Percentiles rank a stretch among this genome's conserved stretches.
These are phyloP conservation scores for Diabrotica undecimpunctata DNA, from an alignment of 1,140 invertebrate genomes.

Conservation along the genomic window DNA sequence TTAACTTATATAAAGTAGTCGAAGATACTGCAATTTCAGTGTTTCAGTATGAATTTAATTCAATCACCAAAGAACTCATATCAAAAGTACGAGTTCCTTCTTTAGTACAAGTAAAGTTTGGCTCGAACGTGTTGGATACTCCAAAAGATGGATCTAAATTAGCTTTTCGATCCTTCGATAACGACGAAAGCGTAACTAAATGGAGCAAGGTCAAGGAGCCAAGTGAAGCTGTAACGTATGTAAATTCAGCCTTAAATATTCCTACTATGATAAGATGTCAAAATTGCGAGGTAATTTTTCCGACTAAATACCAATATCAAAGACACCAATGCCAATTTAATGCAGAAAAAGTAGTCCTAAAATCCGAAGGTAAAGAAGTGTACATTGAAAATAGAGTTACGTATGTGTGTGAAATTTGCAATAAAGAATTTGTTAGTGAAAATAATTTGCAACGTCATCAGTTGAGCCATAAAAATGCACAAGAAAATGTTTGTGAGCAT, in stretches of 20 bases:
- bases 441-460: conserved; percentile 44
- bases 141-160: conserved; percentile 7
- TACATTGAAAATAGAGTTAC: conserved; percentile 36
- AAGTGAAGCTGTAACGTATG: not conserved
- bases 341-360: conserved; percentile 42
- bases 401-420: conserved; percentile 41
- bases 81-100: not conserved
- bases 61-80: conserved; percentile 10
- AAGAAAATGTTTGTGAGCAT: conserved; percentile 42
- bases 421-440: conserved; percentile 44
- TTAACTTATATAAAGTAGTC: conserved; percentile 13
- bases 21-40: conserved; percentile 6
- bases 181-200: conserved; percentile 3
- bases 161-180: conserved; percentile 4
- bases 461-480: conserved; percentile 36
- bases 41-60: conserved; percentile 8
- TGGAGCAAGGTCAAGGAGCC: conserved; percentile 8
- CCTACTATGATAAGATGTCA: conserved; percentile 43
- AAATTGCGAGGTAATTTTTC: conserved; percentile 46
- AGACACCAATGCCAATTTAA: conserved; percentile 47
- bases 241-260: conserved; percentile 20
- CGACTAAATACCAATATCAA: conserved; percentile 48
- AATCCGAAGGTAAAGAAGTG: conserved; percentile 34
- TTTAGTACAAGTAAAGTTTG: conserved; percentile 11
- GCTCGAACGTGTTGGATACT: not conserved